Evolutionary conservation across 2,797 vertebrate genomes (phyloP).

Genomic region (Anguilla anguilla): DNA sequence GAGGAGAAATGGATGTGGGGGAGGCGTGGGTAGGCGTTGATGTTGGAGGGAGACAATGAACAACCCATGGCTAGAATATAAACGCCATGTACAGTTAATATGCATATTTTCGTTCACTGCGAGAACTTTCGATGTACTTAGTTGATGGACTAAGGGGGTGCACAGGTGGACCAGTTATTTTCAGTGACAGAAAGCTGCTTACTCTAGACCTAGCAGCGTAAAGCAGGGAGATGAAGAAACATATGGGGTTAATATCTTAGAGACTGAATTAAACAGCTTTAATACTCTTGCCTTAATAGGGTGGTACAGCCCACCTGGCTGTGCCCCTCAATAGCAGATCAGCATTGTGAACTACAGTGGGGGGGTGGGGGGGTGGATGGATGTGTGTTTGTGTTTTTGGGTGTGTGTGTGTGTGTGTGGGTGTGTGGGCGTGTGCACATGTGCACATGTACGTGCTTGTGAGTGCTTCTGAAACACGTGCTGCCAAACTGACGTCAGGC

Average conservation of each 20-base stretch:
- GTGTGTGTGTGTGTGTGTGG: slow-evolving; percentile 34
- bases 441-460: slow-evolving; percentile 51
- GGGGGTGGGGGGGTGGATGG: no score
- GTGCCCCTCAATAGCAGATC: not conserved
- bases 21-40: no score
- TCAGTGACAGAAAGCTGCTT: slow-evolving; percentile 23
- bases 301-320: not conserved
- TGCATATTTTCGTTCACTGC: not conserved
- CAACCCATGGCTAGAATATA: not conserved
- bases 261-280: slow-evolving; percentile 13
- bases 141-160: not conserved
- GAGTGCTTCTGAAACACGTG: not conserved
- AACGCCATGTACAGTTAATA: not conserved
- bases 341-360: not conserved
- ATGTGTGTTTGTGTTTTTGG: slow-evolving; percentile 19
- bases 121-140: not conserved
- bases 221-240: not conserved
- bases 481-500: slow-evolving; percentile 27
- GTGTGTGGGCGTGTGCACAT: slow-evolving; percentile 35
- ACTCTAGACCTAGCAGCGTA: not conserved
- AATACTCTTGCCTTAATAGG: not conserved
- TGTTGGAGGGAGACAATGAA: not conserved
- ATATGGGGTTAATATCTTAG: slow-evolving; percentile 29
- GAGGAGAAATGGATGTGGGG: not conserved
- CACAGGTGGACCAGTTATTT: slow-evolving; percentile 15